phyloP scores from a whole-genome alignment of 2,888 invertebrate genomes.

The Cremastinae sp. region DNA sequence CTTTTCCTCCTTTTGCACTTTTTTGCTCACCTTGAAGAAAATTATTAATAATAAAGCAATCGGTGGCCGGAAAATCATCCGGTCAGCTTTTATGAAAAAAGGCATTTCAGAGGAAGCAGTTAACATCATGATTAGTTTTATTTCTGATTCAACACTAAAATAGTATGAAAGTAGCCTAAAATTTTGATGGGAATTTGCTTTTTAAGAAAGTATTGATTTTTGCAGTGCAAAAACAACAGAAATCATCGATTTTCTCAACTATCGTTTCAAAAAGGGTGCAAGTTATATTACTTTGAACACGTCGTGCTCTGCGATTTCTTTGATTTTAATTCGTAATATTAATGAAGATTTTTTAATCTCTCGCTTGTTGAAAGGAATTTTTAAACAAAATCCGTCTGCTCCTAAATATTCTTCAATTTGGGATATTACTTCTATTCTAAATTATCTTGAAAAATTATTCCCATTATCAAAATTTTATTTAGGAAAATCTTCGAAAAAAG shows the following conservation, averaged over 20 bases:
- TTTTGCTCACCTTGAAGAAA: too few relatives aligned
- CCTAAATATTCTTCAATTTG: slow-evolving; percentile 55
- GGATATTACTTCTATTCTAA: slow-evolving; percentile 56
- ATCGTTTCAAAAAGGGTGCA: slow-evolving; percentile 40
- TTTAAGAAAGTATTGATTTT: slow-evolving; percentile 35
- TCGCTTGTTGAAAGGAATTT: slow-evolving; percentile 61
- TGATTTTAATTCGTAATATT: slow-evolving; percentile 51
- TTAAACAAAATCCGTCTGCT: slow-evolving; percentile 46
- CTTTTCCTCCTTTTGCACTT: slow-evolving; percentile 60
- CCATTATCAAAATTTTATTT: slow-evolving; percentile 44
- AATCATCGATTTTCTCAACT: slow-evolving; percentile 44
- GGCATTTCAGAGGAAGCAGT: slow-evolving; percentile 20
- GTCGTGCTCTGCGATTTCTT: slow-evolving; percentile 49
- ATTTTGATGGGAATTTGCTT: slow-evolving; percentile 49
- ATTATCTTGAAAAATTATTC: slow-evolving; percentile 38
- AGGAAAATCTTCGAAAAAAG: slow-evolving; percentile 47
- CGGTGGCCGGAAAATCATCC: slow-evolving; percentile 60
- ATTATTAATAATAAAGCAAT: too few relatives aligned
- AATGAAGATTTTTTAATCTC: slow-evolving; percentile 38
- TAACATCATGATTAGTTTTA: slow-evolving; percentile 36
- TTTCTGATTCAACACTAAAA: slow-evolving; percentile 47
- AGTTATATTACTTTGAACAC: too few relatives aligned
- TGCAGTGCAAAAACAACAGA: slow-evolving; percentile 39
- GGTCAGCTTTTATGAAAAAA: slow-evolving; percentile 47
- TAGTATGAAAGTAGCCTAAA: slow-evolving; percentile 46